Evolutionary conservation across 2,113 vertebrate species (phyloP).

Genomic region (Picathartes gymnocephalus): DNA sequence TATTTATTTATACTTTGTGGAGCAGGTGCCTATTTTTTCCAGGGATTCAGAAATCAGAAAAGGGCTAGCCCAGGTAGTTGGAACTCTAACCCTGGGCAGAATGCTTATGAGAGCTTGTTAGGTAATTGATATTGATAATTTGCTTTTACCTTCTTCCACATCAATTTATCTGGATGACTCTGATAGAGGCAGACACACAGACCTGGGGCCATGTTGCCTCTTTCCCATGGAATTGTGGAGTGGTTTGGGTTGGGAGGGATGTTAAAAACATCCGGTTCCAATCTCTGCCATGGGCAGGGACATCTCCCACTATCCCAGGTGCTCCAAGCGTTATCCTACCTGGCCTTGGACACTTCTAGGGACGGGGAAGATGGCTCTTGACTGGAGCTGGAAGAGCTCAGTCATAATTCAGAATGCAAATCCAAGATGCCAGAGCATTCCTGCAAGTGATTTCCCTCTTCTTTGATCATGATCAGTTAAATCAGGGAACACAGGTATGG

Average conservation of each 20-base stretch:
- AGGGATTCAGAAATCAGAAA: neutral
- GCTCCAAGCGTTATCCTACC: neutral
- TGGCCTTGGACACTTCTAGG: neutral
- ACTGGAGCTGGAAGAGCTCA: neutral
- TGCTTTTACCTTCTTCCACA: too few relatives aligned
- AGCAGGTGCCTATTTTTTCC: neutral
- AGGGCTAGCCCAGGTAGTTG: neutral
- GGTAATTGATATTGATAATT: neutral
- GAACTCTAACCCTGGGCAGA: neutral
- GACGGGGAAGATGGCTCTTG: neutral
- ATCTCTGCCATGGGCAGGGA: neutral
- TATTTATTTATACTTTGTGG: too few relatives aligned
- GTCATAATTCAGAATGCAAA: neutral
- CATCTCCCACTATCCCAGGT: neutral
- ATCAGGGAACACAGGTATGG: neutral
- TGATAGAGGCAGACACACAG: neutral
- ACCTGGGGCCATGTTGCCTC: rapidly evolving
- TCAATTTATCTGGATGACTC: neutral
- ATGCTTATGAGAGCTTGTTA: neutral
- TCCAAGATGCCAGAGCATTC: neutral
- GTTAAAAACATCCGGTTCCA: neutral
- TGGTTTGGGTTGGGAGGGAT: neutral
- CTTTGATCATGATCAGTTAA: neutral
- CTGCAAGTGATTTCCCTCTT: neutral
- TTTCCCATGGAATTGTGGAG: neutral